These are phyloP conservation scores for Ptychodera flava DNA, from an alignment of 35 echinoderm and acorn worm species.

Conservation along the genomic window DNA sequence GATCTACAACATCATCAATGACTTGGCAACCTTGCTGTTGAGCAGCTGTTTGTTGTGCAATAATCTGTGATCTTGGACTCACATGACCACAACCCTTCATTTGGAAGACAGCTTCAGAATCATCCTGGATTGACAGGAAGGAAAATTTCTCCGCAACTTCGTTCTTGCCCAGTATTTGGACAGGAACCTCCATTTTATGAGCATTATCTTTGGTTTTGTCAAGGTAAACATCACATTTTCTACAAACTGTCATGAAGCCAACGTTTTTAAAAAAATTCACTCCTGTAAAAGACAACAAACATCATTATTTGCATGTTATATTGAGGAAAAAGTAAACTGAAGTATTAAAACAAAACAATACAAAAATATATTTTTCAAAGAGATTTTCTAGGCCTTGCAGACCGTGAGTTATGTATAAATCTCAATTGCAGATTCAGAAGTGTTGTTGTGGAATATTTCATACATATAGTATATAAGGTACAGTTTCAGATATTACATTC, in stretches of 20 bases:
- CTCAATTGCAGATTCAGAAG: no score
- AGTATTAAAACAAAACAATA: no score
- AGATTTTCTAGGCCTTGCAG: no score
- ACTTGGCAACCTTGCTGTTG: neutral
- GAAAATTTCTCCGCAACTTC: neutral
- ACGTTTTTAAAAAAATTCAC: slow-evolving; percentile 50
- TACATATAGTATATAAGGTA: no score
- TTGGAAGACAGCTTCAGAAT: neutral
- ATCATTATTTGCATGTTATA: no score
- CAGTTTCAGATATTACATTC: no score
- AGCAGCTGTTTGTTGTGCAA: neutral
- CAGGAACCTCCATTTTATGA: neutral
- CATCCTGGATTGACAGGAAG: neutral
- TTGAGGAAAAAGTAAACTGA: no score
- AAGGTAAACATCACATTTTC: slow-evolving; percentile 4
- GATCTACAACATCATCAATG: neutral
- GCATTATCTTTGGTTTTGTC: neutral
- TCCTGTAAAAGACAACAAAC: slow-evolving; percentile 32
- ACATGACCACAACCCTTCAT: neutral
- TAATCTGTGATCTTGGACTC: neutral
- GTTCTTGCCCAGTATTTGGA: neutral
- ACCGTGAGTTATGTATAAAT: no score
- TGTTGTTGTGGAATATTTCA: no score
- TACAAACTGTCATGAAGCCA: slow-evolving; percentile 40
- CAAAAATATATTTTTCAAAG: no score